Percentiles rank a stretch among this genome's conserved stretches.
These are phyloP conservation scores for Petromus typicus DNA, from an alignment of 2,113 vertebrate genomes.

Conservation along the genomic window DNA sequence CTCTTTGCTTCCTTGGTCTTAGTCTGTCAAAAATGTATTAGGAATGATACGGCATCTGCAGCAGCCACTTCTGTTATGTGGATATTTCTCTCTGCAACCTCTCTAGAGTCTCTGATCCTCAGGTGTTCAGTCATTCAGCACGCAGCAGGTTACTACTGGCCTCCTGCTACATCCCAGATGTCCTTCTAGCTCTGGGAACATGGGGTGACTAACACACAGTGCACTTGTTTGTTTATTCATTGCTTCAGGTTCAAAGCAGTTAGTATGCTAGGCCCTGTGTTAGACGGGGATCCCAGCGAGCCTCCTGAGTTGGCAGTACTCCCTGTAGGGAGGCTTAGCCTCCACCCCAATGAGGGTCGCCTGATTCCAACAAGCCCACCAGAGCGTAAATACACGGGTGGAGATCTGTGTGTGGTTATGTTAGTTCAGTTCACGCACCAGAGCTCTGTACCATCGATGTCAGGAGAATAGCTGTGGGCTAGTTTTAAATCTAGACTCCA, in stretches of 20 bases:
- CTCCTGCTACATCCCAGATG: background rate
- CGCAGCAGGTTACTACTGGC: background rate
- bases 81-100: fast-evolving
- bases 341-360: background rate
- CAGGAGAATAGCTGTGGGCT: background rate
- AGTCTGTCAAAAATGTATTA: background rate
- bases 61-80: fast-evolving
- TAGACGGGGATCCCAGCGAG: background rate
- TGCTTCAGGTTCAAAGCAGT: too few relatives aligned
- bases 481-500: background rate
- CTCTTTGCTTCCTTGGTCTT: background rate
- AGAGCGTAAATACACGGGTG: fast-evolving
- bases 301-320: background rate
- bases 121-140: too few relatives aligned
- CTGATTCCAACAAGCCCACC: background rate
- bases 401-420: too few relatives aligned
- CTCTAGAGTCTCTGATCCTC: too few relatives aligned
- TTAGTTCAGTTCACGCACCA: background rate
- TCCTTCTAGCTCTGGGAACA: too few relatives aligned
- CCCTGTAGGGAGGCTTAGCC: background rate
- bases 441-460: background rate
- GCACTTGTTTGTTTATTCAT: background rate
- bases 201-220: background rate
- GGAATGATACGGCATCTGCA: too few relatives aligned
- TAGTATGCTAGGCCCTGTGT: background rate